phyloP scores from a whole-genome alignment of 2,113 vertebrate genomes.

The Herpailurus yagouaroundi region DNA sequence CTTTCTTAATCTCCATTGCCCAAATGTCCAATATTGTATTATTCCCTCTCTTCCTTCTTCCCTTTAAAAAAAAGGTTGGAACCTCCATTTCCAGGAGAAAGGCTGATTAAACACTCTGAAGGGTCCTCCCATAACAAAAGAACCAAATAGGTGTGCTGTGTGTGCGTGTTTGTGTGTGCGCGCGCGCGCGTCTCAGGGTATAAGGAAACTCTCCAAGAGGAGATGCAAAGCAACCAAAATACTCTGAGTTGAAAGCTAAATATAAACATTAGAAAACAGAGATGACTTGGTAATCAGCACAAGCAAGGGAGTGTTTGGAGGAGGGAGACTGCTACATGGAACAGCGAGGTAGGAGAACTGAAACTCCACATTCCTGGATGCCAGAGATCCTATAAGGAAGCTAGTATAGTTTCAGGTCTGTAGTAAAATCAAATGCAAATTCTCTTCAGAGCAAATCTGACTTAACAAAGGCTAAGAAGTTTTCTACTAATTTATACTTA shows the following conservation, averaged over 20 bases:
- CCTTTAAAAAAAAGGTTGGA: neutral
- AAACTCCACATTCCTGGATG: neutral
- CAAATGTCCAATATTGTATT: neutral
- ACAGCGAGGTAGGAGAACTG: neutral
- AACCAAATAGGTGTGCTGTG: neutral
- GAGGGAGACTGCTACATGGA: neutral
- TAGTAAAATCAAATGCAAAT: neutral
- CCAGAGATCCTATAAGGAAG: neutral
- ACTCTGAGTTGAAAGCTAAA: neutral
- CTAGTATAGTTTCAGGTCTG: neutral
- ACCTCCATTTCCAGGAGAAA: neutral
- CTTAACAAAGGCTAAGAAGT: neutral
- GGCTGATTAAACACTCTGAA: neutral
- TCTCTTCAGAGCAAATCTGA: neutral
- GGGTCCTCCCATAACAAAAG: neutral
- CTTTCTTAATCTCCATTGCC: neutral
- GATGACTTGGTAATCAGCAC: neutral
- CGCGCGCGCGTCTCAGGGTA: neutral
- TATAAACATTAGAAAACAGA: neutral
- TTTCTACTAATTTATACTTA: neutral
- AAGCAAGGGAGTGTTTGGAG: accelerated
- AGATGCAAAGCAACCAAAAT: neutral
- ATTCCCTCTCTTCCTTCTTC: neutral
- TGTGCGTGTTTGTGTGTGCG: too few species aligned
- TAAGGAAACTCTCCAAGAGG: neutral